Base-by-base conservation (phyloP, 37 sponge, comb jelly and placozoan species). In the Beroe ovata region DNA sequence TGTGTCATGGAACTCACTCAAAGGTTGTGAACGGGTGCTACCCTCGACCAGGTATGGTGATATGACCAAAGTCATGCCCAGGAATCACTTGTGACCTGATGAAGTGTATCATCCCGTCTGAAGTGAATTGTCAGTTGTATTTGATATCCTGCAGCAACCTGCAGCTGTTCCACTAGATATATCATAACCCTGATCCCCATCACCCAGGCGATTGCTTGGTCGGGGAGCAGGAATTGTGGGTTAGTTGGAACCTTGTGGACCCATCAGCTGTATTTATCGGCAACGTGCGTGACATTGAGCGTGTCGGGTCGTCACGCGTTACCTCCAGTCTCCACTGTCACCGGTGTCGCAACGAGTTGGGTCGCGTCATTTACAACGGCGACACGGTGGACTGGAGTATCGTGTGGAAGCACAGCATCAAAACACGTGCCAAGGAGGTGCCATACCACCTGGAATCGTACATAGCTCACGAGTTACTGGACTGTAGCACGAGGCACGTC, bases 41-140 rank as follows among this genome's bases (percentile, higher is more conserved):
- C 38, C 84, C 84, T 40, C 26, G 84, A 77, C 84, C 84, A 77
- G 84, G 84, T 77, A 1, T 32, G 69, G n/a, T n/a, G n/a, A n/a
- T n/a, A n/a, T n/a, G n/a, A n/a, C n/a, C n/a, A n/a, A n/a, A n/a
- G n/a, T n/a, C n/a, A n/a, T n/a, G n/a, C n/a, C n/a, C n/a, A n/a
- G n/a, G n/a, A n/a, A n/a, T n/a, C n/a, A n/a, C n/a, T n/a, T n/a
- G n/a, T n/a, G n/a, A n/a, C n/a, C n/a, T n/a, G n/a, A n/a, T n/a
- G n/a, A n/a, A n/a, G n/a, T n/a, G n/a, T n/a, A n/a, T n/a, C n/a
- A n/a, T n/a, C n/a, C n/a, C n/a, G n/a, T n/a, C n/a, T 58, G 59
- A 58, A 58, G 16, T 58, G 16, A 11, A 19, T 58, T 58, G 16
- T 16, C 11, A 58, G 59, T 11, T 58, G 59, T 11, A 58, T 58